phyloP scores from a whole-genome alignment of 1,140 invertebrate species.

The Drosophila nigromelanica region DNA sequence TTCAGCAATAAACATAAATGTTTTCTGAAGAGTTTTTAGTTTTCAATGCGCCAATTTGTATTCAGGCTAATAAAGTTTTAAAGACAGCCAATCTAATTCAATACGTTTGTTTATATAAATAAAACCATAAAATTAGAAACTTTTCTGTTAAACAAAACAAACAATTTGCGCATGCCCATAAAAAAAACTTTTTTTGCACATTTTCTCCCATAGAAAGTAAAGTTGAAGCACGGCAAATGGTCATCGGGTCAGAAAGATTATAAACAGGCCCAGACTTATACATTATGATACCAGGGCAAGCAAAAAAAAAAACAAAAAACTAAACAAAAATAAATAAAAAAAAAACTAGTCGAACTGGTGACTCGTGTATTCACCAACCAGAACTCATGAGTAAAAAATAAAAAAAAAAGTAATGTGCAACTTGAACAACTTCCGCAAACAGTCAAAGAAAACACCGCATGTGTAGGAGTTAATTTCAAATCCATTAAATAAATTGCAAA shows the following conservation, averaged over 20 bases:
- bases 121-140: constrained; percentile 49
- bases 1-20: background rate
- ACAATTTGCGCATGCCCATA: constrained; percentile 33
- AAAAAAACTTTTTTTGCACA: constrained; percentile 36
- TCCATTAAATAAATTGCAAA: constrained; percentile 10
- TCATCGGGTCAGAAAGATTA: constrained; percentile 28
- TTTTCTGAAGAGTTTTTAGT: constrained; percentile 7
- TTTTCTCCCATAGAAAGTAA: constrained; percentile 52
- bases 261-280: constrained; percentile 10
- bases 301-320: background rate
- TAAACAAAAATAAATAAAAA: too few relatives aligned
- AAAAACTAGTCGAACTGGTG: constrained; percentile 3
- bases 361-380: constrained; percentile 1
- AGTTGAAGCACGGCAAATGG: constrained; percentile 24
- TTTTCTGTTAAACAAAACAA: constrained; percentile 43
- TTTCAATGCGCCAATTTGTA: background rate
- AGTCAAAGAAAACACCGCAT: background rate
- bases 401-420: background rate
- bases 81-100: constrained; percentile 33
- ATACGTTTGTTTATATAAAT: constrained; percentile 29
- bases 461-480: constrained; percentile 3
- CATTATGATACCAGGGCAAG: constrained; percentile 12
- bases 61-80: constrained; percentile 3
- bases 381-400: background rate
- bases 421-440: too few relatives aligned